Conservation (phyloP, 2,797 vertebrate genomes). For the Melanogrammus aeglefinus region DNA sequence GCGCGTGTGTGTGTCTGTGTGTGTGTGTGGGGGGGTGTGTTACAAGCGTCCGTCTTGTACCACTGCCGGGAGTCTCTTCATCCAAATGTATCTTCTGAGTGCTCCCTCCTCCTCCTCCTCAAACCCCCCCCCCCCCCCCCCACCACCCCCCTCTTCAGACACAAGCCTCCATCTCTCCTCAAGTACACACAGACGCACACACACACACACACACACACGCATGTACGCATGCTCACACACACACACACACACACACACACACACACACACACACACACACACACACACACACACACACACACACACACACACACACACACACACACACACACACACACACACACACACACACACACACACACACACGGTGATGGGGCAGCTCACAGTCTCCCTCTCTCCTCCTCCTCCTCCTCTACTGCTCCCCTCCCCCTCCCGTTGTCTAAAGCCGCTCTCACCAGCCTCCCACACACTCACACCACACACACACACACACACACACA, state of each 20-base stretch:
- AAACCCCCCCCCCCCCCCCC: slow-evolving; percentile 21
- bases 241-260: slow-evolving; percentile 37
- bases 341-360: slow-evolving; percentile 42
- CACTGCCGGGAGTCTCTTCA: slow-evolving; percentile 26
- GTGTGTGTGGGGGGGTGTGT: slow-evolving; percentile 23
- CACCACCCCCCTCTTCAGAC: slow-evolving; percentile 51
- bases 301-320: slow-evolving; percentile 16
- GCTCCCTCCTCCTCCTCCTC: too few relatives aligned
- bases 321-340: slow-evolving; percentile 12
- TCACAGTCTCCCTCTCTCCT: slow-evolving; percentile 62
- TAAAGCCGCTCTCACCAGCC: background rate
- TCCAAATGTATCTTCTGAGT: slow-evolving; percentile 44
- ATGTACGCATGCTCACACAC: too few relatives aligned
- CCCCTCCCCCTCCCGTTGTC: slow-evolving; percentile 37
- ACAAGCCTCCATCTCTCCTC: slow-evolving; percentile 57
- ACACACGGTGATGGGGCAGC: slow-evolving; percentile 57
- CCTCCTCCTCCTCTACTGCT: slow-evolving; percentile 38
- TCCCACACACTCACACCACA: slow-evolving; percentile 11
- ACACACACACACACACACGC: slow-evolving; percentile 36
- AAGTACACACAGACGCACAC: slow-evolving; percentile 27
- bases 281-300: slow-evolving; percentile 24
- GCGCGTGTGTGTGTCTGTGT: slow-evolving; percentile 17
- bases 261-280: slow-evolving; percentile 41
- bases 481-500: slow-evolving; percentile 13
- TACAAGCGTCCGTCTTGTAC: slow-evolving; percentile 37